Conservation (phyloP, 2,888 invertebrate genomes). For the Eurois occulta region DNA sequence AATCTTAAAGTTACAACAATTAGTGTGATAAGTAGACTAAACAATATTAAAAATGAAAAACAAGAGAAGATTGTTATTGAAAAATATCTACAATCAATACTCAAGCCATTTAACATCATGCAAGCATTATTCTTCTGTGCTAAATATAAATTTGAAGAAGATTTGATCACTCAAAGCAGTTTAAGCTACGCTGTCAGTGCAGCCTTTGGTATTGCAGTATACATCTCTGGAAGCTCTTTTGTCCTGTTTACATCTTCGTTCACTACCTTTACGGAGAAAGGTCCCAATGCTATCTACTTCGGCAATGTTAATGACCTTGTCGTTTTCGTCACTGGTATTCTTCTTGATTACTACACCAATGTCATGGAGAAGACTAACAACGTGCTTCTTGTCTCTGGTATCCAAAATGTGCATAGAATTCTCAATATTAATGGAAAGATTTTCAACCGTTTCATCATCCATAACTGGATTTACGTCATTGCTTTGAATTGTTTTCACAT, state of each 20-base stretch:
- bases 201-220: constrained; percentile 8
- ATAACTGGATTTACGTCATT: constrained; percentile 25
- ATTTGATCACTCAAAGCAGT: constrained; percentile 21
- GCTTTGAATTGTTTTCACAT: constrained; percentile 26
- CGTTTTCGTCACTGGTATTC: constrained; percentile 7
- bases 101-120: constrained; percentile 43
- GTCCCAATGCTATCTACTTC: background rate
- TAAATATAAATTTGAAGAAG: constrained; percentile 37
- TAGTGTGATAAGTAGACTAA: background rate
- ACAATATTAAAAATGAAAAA: background rate
- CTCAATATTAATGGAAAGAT: constrained; percentile 16
- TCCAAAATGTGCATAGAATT: constrained; percentile 31
- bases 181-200: constrained; percentile 24
- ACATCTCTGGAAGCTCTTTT: background rate
- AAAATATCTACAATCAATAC: constrained; percentile 27
- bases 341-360: constrained; percentile 20
- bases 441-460: background rate
- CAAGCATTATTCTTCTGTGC: constrained; percentile 45
- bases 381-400: constrained; percentile 19
- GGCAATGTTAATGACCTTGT: background rate
- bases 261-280: background rate
- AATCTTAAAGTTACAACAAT: background rate
- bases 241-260: background rate
- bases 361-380: constrained; percentile 27
- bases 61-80: background rate